Evolutionary conservation across 2,888 invertebrate genomes (phyloP).

Genomic region (Tachina grossa): DNA sequence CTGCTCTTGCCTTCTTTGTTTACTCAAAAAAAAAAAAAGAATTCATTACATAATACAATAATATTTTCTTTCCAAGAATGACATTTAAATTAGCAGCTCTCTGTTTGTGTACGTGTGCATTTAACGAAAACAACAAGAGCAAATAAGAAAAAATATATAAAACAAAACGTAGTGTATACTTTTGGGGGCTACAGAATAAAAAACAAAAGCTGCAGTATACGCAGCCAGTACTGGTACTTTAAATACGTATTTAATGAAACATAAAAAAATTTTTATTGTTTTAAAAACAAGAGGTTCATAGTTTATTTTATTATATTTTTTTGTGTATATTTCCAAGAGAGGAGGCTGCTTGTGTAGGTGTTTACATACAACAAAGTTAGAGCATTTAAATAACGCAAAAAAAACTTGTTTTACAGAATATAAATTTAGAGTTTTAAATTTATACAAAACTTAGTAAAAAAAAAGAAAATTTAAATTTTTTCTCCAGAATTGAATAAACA

Average conservation of each 20-base stretch:
- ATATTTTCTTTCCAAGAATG: constrained; percentile 32
- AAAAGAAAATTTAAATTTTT: too few relatives aligned
- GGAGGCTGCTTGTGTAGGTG: not conserved
- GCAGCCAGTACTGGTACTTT: too few relatives aligned
- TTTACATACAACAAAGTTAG: not conserved
- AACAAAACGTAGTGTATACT: constrained; percentile 19
- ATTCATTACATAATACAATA: not conserved
- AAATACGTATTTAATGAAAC: not conserved
- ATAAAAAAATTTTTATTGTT: not conserved
- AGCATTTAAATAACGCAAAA: not conserved
- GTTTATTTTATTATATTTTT: not conserved
- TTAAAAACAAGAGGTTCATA: not conserved
- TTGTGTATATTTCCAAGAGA: not conserved
- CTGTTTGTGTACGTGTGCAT: constrained; percentile 29
- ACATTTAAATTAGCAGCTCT: constrained; percentile 26
- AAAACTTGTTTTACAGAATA: too few relatives aligned
- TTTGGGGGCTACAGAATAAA: not conserved
- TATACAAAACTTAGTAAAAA: too few relatives aligned
- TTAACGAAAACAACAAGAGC: not conserved
- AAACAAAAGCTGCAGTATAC: not conserved
- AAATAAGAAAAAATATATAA: not conserved
- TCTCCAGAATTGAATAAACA: too few relatives aligned
- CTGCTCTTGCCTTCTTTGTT: not conserved
- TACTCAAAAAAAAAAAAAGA: not conserved
- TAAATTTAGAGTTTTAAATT: too few relatives aligned